Evolutionary conservation across 2,113 vertebrate species (phyloP), one percentile per base, ranked within the genome.

Genomic region (Lepus europaeus): DNA sequence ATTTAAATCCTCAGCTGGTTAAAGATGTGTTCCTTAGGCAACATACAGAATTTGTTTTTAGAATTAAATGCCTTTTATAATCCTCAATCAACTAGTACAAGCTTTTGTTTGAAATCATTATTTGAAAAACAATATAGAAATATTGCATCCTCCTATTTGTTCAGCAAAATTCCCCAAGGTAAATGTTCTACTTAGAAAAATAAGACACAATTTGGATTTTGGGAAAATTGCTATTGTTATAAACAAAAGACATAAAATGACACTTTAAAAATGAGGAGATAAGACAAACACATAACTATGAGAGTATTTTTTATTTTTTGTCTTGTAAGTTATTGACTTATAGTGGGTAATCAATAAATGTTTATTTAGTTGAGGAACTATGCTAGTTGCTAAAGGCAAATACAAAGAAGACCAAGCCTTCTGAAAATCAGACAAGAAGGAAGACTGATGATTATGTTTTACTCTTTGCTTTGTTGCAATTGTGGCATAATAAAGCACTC

Each of bases 81-180:
- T 80, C 17, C 31, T 31, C 70, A 7, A n/a, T 80, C 13, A 81
- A 66, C n/a, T 53, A 87, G 31, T 33, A 63, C 53, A 29, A 3
- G 25, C 20, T 56, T 59, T 70, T 80, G 1, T 64, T 81, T 81
- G 19, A 81, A 63, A 27, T 74, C 70, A n/a, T 27, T 64, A 56
- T 82, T 39, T 87, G 79, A 63, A 93, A 66, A 82, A n/a, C 20
- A 88, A 56, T 59, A 89, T 39, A 27, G n/a, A 82, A 89, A 66
- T 39, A 36, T 59, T 9, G 74, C 13, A 66, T 36, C 39, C 17
- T 74, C 45, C 23, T 39, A 78, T 73, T 64, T 87, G 72, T 36
- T 36, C 25, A 80, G 36, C 66, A 63, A 63, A 87, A 77, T 31
- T 76, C 29, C 20, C 45, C 45, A 76, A 39, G 25, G 39, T 56